phyloP scores from a whole-genome alignment of 2,888 invertebrate species.

The Drosophila meridiana region DNA sequence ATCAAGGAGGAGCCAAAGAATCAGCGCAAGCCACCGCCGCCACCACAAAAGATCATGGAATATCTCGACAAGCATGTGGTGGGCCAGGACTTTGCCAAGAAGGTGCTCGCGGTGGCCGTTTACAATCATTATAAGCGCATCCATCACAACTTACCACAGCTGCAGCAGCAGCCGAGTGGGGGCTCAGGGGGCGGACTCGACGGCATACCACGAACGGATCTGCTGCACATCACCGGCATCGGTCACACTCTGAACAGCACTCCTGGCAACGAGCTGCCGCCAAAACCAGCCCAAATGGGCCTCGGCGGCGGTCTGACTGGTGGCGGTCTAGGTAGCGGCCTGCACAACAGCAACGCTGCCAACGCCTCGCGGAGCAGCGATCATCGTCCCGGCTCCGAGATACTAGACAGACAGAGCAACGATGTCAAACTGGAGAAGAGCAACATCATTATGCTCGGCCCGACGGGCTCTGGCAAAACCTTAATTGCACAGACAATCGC shows the following conservation, averaged over 20 bases:
- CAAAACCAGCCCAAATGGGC: conserved; percentile 72
- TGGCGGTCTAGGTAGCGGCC: conserved; percentile 45
- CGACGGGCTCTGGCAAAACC: conserved; percentile 99
- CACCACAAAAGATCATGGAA: conserved; percentile 98
- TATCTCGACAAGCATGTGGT: conserved; percentile 98
- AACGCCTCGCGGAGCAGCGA: conserved; percentile 64
- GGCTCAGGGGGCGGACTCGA: conserved; percentile 66
- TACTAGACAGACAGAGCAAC: conserved; percentile 92
- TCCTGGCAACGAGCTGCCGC: conserved; percentile 82
- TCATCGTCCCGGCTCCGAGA: conserved; percentile 88
- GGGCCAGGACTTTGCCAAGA: conserved; percentile 98
- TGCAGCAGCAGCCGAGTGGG: conserved; percentile 58
- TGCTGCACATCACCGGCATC: conserved; percentile 93
- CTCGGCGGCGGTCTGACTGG: conserved; percentile 56
- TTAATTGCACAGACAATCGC: conserved; percentile 98
- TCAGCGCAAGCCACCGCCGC: conserved; percentile 94
- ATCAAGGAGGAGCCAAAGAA: conserved; percentile 91
- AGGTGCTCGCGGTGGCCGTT: conserved; percentile 98
- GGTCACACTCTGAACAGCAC: conserved; percentile 88
- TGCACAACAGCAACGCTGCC: conserved; percentile 35
- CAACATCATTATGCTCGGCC: conserved; percentile 97
- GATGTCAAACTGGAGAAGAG: conserved; percentile 96
- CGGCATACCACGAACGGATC: conserved; percentile 87
- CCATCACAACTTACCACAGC: conserved; percentile 93
- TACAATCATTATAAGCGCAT: conserved; percentile 99